phyloP scores from a whole-genome alignment of 1,140 invertebrate species.

The Neoseiulus cucumeris region DNA sequence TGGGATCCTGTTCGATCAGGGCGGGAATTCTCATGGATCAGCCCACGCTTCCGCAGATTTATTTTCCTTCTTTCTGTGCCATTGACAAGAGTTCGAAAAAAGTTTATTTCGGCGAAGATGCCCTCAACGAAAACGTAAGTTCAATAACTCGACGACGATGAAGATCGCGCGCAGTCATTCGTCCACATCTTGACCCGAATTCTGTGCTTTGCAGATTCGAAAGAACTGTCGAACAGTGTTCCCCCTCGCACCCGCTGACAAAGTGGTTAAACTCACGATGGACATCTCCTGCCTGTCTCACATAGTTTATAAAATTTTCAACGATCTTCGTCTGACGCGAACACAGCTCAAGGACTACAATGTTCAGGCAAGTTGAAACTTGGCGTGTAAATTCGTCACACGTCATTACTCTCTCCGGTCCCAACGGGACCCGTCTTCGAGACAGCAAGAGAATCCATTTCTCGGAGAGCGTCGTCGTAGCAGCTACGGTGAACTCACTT shows the following conservation, averaged over 20 bases:
- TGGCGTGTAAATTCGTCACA: background rate
- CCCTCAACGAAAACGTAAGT: slow-evolving; percentile 8
- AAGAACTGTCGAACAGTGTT: background rate
- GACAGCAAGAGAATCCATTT: too few relatives aligned
- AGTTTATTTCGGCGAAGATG: slow-evolving; percentile 23
- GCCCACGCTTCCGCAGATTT: slow-evolving; percentile 34
- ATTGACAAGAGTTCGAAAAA: slow-evolving; percentile 22
- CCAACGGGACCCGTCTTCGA: too few relatives aligned
- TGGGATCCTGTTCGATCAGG: slow-evolving; percentile 37
- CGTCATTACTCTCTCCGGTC: too few relatives aligned
- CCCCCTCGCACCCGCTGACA: background rate
- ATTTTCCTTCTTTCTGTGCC: slow-evolving; percentile 38
- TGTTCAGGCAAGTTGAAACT: slow-evolving; percentile 19
- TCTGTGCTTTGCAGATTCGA: background rate
- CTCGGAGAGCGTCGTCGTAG: too few relatives aligned
- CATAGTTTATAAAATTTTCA: slow-evolving; percentile 21
- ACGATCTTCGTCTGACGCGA: slow-evolving; percentile 19
- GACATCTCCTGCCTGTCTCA: slow-evolving; percentile 22
- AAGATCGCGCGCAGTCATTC: too few relatives aligned
- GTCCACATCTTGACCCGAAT: too few relatives aligned
- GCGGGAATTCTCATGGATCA: slow-evolving; percentile 32
- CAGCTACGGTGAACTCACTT: background rate
- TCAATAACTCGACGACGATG: background rate
- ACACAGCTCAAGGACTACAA: slow-evolving; percentile 21
- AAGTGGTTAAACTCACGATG: background rate